Percentiles rank a stretch among this genome's conserved stretches.
phyloP scores from a whole-genome alignment of 2,888 invertebrate species.

The Phalera bucephala region DNA sequence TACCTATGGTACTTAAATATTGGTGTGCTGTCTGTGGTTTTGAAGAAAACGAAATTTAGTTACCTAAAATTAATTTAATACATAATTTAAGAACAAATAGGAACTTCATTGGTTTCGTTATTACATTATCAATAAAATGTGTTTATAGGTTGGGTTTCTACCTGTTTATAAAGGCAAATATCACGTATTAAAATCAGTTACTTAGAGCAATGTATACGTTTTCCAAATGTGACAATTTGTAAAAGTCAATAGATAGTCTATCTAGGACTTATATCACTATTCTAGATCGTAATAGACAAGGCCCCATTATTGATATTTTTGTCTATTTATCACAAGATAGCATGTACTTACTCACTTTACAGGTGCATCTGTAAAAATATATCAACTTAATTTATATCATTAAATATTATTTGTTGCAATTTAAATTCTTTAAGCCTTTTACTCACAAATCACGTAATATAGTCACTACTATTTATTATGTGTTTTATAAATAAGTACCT shows the following conservation, averaged over 20 bases:
- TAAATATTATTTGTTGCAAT: conserved; percentile 14
- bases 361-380: conserved; percentile 23
- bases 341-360: conserved; percentile 23
- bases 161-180: background rate
- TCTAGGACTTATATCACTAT: conserved; percentile 12
- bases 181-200: background rate
- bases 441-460: conserved; percentile 3
- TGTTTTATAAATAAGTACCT: conserved; percentile 10
- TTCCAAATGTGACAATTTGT: conserved; percentile 12
- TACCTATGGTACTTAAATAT: conserved; percentile 22
- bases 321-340: conserved; percentile 27
- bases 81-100: conserved; percentile 31
- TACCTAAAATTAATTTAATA: conserved; percentile 23
- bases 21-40: conserved; percentile 25
- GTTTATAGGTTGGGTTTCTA: no score
- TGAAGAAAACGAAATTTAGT: conserved; percentile 21
- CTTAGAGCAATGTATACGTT: conserved; percentile 4
- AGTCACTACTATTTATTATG: conserved; percentile 15
- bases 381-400: conserved; percentile 16
- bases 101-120: conserved; percentile 31
- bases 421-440: conserved; percentile 18
- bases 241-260: conserved; percentile 13
- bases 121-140: conserved; percentile 1
- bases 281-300: conserved; percentile 26
- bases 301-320: conserved; percentile 27